Conservation (phyloP, 2,797 vertebrate species). For the Mareca penelope region DNA sequence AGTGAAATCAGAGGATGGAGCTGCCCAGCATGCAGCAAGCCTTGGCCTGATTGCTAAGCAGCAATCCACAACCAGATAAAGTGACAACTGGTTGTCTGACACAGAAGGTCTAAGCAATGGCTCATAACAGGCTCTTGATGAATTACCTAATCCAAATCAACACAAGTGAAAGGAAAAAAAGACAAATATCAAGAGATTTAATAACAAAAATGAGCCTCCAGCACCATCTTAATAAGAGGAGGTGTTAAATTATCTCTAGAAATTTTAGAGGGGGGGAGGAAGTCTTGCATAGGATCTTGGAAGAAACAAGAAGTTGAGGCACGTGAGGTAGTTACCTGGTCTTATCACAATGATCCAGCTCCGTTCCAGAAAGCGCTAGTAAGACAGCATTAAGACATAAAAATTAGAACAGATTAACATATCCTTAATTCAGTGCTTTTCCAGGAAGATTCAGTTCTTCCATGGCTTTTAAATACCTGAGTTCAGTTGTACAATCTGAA, state of each 20-base stretch:
- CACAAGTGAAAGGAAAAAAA: background rate
- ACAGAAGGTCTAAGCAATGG: background rate
- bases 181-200: background rate
- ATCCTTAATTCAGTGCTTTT: background rate
- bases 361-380: background rate
- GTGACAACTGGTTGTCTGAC: background rate
- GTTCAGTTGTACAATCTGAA: background rate
- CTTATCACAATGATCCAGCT: background rate
- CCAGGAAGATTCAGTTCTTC: background rate
- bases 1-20: background rate
- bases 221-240: background rate
- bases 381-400: background rate
- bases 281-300: background rate
- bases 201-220: background rate
- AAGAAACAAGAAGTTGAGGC: background rate
- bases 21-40: background rate
- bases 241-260: background rate
- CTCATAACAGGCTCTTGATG: background rate
- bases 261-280: background rate
- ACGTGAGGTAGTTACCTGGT: background rate
- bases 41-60: background rate
- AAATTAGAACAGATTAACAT: background rate
- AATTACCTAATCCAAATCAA: slow-evolving; percentile 2
- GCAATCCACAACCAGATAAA: background rate
- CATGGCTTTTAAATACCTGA: background rate